Evolutionary conservation across 2,797 vertebrate species (phyloP), one percentile per base, ranked within the genome.

Genomic region (Argya squamiceps): DNA sequence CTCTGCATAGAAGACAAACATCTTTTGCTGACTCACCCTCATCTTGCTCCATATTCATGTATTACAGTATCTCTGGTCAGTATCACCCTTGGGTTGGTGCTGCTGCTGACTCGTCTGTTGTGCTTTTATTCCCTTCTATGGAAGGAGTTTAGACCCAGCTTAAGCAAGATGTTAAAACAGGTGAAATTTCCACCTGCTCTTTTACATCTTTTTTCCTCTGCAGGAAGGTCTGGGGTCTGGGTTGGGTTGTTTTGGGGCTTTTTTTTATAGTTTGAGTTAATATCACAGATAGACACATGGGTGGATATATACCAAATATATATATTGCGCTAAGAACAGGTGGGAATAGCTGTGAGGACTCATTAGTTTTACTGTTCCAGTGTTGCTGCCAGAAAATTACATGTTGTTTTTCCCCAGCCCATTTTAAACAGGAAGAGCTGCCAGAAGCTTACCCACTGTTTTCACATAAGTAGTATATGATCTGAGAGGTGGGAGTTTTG

Each of bases 161-260:
- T 34, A 44, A 64, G 21, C 5, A 15, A 88, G 43, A 73, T 46
- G 6, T 76, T 34, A 73, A 47, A 82, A n/a, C 14, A 56, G 32
- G 27, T 73, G 41, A 79, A 60, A 89, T 59, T 84, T 58, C 41
- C 47, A 70, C 34, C 22, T 83, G 37, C 19, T 91, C 43, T 83
- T 93, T 79, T 59, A 52, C 15, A 59, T 2, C 5, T 6, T 63
- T 70, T 67, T 60, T 76, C 41, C 47, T 59, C 1, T 17, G 15
- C 23, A 59, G 56, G 37, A 67, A 83, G 63, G 5, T n/a, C 19
- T 84, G 32, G 10, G 10, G 20, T 58, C 50, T 63, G 37, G 6
- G 15, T 32, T 56, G 32, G 4, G 14, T n/a, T 58, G 10, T 11
- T 26, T 32, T 16, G 0, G 9, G 4, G 0, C 0, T 0, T 39